Percentiles rank a stretch among this genome's conserved stretches.
Conservation (phyloP, 1,140 invertebrate genomes). For the Diorhabda sublineata region DNA sequence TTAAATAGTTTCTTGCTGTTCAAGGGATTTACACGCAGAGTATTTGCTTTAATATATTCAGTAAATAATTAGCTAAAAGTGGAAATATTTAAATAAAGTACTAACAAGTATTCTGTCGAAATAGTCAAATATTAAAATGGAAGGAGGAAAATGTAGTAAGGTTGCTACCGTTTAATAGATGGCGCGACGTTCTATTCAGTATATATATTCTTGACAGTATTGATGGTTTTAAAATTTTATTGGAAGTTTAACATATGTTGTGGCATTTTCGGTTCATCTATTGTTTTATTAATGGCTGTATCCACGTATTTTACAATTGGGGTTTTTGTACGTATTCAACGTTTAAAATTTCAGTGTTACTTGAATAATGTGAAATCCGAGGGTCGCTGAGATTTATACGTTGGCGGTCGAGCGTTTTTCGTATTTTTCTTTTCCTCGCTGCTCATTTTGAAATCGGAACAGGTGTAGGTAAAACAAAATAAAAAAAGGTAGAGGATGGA, state of each 20-base stretch:
- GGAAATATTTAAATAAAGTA: no score
- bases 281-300: not conserved
- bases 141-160: no score
- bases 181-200: no score
- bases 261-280: conserved; percentile 2
- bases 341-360: not conserved
- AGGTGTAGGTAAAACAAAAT: not conserved
- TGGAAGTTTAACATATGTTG: conserved; percentile 1
- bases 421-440: not conserved
- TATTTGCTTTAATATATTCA: no score
- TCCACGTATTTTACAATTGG: not conserved
- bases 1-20: no score
- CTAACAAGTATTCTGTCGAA: no score
- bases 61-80: no score
- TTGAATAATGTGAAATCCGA: not conserved
- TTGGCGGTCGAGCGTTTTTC: conserved; percentile 1
- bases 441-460: not conserved
- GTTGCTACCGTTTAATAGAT: no score
- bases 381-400: not conserved
- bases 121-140: no score
- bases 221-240: not conserved
- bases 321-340: not conserved
- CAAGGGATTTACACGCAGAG: no score
- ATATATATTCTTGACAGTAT: not conserved
- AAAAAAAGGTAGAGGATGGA: no score